phyloP scores from a whole-genome alignment of 2,888 invertebrate genomes.

The Liopterus haemorrhoidalis region DNA sequence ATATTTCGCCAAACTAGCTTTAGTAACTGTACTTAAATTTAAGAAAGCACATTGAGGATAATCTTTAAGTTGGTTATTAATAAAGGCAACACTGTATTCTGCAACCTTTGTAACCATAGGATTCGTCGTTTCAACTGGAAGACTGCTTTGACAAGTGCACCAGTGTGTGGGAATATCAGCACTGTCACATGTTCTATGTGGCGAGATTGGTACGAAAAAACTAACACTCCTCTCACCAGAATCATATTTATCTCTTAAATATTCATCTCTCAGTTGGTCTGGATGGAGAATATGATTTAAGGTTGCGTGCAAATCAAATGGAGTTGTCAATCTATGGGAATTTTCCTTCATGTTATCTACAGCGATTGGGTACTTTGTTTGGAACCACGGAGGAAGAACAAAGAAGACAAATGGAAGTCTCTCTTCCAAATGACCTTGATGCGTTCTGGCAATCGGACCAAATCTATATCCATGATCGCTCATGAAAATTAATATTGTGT shows the following conservation, averaged over 20 bases:
- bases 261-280: not conserved
- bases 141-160: not conserved
- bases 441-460: constrained; percentile 70
- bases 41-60: not conserved
- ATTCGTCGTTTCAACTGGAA: not conserved
- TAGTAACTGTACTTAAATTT: not conserved
- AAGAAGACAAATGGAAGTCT: constrained; percentile 71
- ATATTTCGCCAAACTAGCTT: not conserved
- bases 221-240: not conserved
- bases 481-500: constrained; percentile 59
- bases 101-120: not conserved
- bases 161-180: not conserved
- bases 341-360: not conserved
- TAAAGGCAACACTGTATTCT: not conserved
- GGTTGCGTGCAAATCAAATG: not conserved
- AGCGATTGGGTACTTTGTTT: no score
- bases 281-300: not conserved
- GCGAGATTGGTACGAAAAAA: not conserved
- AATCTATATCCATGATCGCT: constrained; percentile 82
- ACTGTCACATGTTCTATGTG: not conserved
- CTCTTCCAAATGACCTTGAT: no score
- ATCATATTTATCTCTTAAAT: no score
- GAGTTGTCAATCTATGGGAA: not conserved
- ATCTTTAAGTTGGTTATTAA: not conserved
- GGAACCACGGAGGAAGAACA: constrained; percentile 63